Percentiles rank a stretch among this genome's conserved stretches.
phyloP scores from a whole-genome alignment of 2,797 vertebrate genomes.

The Syngnathus acus region DNA sequence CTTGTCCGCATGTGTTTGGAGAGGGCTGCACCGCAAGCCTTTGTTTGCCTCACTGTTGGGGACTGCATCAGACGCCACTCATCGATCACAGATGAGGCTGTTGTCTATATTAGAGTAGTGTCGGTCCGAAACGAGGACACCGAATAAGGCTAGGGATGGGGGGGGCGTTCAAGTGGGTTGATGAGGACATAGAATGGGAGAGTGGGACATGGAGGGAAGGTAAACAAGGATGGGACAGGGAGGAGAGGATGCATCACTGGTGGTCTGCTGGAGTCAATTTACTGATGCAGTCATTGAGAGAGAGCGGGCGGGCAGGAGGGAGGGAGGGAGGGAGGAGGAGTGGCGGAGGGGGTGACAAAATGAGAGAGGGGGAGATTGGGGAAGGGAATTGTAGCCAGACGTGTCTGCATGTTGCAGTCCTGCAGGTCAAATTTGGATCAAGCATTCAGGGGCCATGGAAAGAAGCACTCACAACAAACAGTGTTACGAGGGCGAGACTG shows the following conservation, averaged over 20 bases:
- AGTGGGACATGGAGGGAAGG: slow-evolving; percentile 30
- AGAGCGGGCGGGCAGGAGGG: slow-evolving; percentile 12
- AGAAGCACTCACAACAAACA: slow-evolving; percentile 26
- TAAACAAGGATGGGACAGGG: slow-evolving; percentile 57
- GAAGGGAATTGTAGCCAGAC: slow-evolving; percentile 39
- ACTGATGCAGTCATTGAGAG: slow-evolving; percentile 66
- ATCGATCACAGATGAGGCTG: slow-evolving; percentile 62
- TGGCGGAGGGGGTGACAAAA: slow-evolving; percentile 7
- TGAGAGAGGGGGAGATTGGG: slow-evolving; percentile 18
- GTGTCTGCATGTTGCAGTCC: slow-evolving; percentile 52
- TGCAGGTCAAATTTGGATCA: slow-evolving; percentile 58
- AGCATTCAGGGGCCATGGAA: slow-evolving; percentile 38
- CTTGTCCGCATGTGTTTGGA: slow-evolving; percentile 17
- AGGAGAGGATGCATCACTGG: slow-evolving; percentile 48
- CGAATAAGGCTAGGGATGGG: slow-evolving; percentile 54
- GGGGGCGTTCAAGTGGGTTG: slow-evolving; percentile 34
- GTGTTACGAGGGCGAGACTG: slow-evolving; percentile 31
- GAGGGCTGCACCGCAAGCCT: slow-evolving; percentile 31
- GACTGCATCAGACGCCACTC: slow-evolving; percentile 63
- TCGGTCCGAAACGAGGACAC: slow-evolving; percentile 34
- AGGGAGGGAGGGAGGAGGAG: not conserved
- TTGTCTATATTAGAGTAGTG: slow-evolving; percentile 57
- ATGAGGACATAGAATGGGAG: slow-evolving; percentile 16
- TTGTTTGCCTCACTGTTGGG: slow-evolving; percentile 57
- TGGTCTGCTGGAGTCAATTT: slow-evolving; percentile 66